Base-by-base conservation (phyloP, 1,140 invertebrate genomes). In the Scaptomyza pallida region DNA sequence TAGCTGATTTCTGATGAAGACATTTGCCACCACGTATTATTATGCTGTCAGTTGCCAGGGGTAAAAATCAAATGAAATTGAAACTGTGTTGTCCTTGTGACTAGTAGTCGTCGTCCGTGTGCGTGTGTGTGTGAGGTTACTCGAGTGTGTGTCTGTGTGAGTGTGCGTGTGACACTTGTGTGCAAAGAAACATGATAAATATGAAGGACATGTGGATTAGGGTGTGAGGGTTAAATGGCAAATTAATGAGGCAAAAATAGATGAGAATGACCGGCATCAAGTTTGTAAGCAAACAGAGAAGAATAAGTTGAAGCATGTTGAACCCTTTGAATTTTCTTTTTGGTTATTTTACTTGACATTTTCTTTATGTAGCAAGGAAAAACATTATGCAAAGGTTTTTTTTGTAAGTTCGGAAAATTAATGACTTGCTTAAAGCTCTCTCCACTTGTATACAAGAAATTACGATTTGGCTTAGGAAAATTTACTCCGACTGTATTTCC, bases 1-100 rank as follows among this genome's bases (percentile, higher is more conserved):
- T 72, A 75, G 67, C 72, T 72, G 43, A 54, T 76, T 56, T 55
- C 17, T 72, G 81, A 80, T 74, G 77, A 69, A 65, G 71, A 83
- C 72, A 78, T 65, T 54, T 56, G 48, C 33, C 61, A 63, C 35
- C 50, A 44, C 44, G 52, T 65, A 26, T 59, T 57, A 71, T 59
- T 59, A 71, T 62, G 56, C 60, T 56, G 51, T 55, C 19, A 45
- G 37, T 12, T 21, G 33, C 26, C 43, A 43, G 6, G 62, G 62
- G 44, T 41, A 56, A 16, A 48, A 61, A 50, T 54, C 51, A 9
- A 68, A 56, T 57, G 57, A 60, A 64, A 71, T 54, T 44, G 47
- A 68, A 72, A 54, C 44, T 62, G 59, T 56, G 45, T 30, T 30
- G 26, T 30, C 8, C 26, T 30, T 30, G 26, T 30, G 26, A 30